A percentile compares a stretch with the other conserved stretches of the same genome.
Conservation (phyloP, 2,888 invertebrate genomes). For the Pteria penguin region DNA sequence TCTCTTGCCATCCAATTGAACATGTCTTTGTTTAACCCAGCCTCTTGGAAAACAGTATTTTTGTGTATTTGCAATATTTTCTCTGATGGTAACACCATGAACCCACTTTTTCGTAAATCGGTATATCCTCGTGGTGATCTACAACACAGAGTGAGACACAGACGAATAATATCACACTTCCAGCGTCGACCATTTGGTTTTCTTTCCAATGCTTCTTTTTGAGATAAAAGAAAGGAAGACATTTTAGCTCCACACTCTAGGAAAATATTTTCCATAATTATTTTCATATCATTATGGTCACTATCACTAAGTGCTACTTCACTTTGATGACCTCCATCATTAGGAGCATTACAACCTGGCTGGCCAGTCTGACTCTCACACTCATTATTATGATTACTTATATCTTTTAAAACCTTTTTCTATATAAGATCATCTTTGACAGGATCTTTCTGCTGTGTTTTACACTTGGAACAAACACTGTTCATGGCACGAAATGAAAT, state of each 20-base stretch:
- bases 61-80: no score
- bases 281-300: constrained; percentile 7
- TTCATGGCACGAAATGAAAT: no score
- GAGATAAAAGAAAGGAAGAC: constrained; percentile 17
- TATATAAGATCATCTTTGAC: no score
- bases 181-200: constrained; percentile 39
- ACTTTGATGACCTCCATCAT: no score
- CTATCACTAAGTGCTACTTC: not conserved
- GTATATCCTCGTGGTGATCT: constrained; percentile 44
- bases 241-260: constrained; percentile 30
- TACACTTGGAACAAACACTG: no score
- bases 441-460: no score
- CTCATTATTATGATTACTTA: no score
- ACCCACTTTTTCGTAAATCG: constrained; percentile 30
- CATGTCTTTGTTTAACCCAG: constrained; percentile 48
- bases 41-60: constrained; percentile 41
- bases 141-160: constrained; percentile 45
- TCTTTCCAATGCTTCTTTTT: constrained; percentile 22
- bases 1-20: constrained; percentile 53
- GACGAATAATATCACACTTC: constrained; percentile 40
- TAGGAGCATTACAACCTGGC: no score
- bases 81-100: constrained; percentile 46
- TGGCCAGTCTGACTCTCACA: no score
- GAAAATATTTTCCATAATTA: constrained; percentile 21
- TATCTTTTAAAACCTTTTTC: no score